Percentiles rank a stretch among this genome's conserved stretches.
Evolutionary conservation across 2,113 vertebrate genomes (phyloP).

Genomic region (Ondatra zibethicus): DNA sequence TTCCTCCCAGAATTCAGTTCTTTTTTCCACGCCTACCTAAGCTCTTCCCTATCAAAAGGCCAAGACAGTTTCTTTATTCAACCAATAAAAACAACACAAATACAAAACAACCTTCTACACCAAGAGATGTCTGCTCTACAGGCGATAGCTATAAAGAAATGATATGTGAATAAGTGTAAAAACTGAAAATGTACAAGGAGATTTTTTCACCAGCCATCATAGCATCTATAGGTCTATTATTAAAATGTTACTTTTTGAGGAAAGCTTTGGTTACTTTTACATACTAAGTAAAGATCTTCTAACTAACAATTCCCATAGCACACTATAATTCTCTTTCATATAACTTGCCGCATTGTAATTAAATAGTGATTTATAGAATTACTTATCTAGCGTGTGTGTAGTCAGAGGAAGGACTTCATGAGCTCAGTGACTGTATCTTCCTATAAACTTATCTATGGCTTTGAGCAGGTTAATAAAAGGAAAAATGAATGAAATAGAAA

Average conservation of each 20-base stretch:
- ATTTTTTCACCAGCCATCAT: background rate
- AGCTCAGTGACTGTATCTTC: background rate
- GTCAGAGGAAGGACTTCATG: background rate
- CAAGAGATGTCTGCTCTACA: background rate
- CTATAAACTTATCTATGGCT: background rate
- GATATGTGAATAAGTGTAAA: background rate
- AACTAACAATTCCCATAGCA: background rate
- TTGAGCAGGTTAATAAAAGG: background rate
- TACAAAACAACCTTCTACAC: too few relatives aligned
- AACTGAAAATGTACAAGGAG: background rate
- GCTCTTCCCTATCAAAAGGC: too few relatives aligned
- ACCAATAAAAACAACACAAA: too few relatives aligned
- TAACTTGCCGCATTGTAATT: background rate
- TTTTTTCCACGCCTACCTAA: too few relatives aligned
- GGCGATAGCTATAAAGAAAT: background rate
- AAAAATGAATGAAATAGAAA: background rate
- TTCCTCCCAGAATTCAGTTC: too few relatives aligned
- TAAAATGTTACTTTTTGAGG: background rate
- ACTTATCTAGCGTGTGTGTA: background rate
- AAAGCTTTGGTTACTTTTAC: background rate
- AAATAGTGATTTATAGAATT: background rate
- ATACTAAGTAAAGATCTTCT: background rate
- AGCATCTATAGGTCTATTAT: background rate
- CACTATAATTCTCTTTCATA: background rate
- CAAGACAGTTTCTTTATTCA: too few relatives aligned